A percentile compares a stretch with the other conserved stretches of the same genome.
Evolutionary conservation across 2,797 vertebrate species (phyloP).

Genomic region (Phalloptychus januarius): DNA sequence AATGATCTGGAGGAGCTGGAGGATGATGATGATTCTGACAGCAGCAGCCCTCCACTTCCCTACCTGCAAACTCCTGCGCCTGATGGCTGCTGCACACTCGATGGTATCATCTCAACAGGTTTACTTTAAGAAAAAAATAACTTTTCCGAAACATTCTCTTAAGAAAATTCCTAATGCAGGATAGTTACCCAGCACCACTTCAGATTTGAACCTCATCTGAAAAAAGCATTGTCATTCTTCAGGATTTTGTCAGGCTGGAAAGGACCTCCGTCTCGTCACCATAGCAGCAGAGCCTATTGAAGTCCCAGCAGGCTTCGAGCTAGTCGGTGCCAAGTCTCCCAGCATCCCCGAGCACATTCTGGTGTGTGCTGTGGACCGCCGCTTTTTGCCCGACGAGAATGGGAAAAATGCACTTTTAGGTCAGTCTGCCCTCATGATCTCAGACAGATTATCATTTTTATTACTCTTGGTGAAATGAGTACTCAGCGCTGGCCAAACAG

Average conservation of each 20-base stretch:
- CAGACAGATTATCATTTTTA: constrained; percentile 11
- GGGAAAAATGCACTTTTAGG: constrained; percentile 99
- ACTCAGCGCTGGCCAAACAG: not conserved
- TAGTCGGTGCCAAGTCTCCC: constrained; percentile 96
- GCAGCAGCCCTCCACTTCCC: constrained; percentile 92
- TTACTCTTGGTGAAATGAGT: constrained; percentile 7
- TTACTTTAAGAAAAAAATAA: not conserved
- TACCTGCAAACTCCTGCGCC: constrained; percentile 92
- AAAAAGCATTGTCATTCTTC: constrained; percentile 28
- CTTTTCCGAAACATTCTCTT: constrained; percentile 2
- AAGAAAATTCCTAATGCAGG: not conserved
- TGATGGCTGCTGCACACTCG: constrained; percentile 94
- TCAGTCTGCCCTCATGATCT: constrained; percentile 71
- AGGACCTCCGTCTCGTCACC: constrained; percentile 94
- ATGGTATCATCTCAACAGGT: constrained; percentile 79
- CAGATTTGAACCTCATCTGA: constrained; percentile 8
- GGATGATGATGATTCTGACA: constrained; percentile 94
- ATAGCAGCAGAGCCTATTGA: constrained; percentile 92
- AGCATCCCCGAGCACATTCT: constrained; percentile 94
- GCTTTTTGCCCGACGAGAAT: constrained; percentile 96
- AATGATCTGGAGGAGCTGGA: constrained; percentile 90
- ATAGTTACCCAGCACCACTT: not conserved
- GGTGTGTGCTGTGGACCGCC: constrained; percentile 94
- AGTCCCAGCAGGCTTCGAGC: constrained; percentile 92
- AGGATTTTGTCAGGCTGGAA: constrained; percentile 99